phyloP scores from a whole-genome alignment of 2,888 invertebrate species.

The Phengaris arion region DNA sequence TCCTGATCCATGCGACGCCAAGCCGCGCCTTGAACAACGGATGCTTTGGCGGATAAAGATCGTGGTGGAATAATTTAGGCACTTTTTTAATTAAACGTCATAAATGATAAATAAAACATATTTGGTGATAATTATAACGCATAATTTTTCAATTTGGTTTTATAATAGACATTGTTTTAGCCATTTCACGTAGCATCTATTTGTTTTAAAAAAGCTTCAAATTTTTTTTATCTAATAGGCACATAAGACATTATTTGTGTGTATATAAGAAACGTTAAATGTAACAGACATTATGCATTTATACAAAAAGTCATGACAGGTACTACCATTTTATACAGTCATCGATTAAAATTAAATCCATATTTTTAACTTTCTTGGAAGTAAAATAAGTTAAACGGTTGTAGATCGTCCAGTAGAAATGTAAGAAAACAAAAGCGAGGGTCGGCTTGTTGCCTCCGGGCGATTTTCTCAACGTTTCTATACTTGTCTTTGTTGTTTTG shows the following conservation, averaged over 20 bases:
- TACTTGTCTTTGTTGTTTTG: conserved; percentile 65
- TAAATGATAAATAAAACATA: conserved; percentile 7
- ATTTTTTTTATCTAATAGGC: no score
- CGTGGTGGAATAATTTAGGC: conserved; percentile 34
- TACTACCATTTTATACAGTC: neutral
- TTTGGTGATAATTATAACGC: no score
- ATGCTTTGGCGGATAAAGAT: conserved; percentile 39
- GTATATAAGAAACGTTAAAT: no score
- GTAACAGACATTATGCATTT: no score
- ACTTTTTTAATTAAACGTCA: conserved; percentile 36
- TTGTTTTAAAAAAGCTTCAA: no score
- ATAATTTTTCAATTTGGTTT: no score
- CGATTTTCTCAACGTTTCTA: conserved; percentile 67
- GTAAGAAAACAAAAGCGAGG: conserved; percentile 69
- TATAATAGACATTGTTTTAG: no score
- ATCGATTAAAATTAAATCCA: neutral
- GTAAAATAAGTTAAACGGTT: conserved; percentile 48
- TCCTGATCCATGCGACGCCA: conserved; percentile 64
- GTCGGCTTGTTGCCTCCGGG: conserved; percentile 62
- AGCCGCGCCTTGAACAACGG: conserved; percentile 37
- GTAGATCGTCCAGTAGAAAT: conserved; percentile 45
- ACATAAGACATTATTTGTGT: no score
- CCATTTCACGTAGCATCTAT: no score
- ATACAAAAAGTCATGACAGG: no score
- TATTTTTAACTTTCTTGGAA: conserved; percentile 45